Percentiles rank a stretch among this genome's conserved stretches.
Conservation (phyloP, 2,113 vertebrate species). For the Pituophis catenifer region DNA sequence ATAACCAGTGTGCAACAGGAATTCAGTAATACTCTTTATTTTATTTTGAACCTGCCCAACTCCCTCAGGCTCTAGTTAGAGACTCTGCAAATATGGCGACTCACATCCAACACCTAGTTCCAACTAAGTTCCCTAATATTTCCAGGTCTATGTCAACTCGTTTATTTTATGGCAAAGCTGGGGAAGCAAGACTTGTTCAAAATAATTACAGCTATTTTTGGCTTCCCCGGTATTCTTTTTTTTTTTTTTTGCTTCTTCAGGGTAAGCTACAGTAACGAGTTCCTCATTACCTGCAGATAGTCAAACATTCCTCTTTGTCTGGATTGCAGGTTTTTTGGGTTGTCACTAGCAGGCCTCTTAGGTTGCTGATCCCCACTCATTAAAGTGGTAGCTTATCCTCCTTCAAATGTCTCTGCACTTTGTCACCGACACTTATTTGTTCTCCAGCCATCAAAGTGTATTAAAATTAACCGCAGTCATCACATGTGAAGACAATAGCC, state of each 20-base stretch:
- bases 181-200: neutral
- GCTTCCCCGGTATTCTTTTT: neutral
- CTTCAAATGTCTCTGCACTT: constrained; percentile 74
- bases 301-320: constrained; percentile 45
- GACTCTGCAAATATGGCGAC: neutral
- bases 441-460: constrained; percentile 84
- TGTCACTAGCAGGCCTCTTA: constrained; percentile 61
- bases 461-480: constrained; percentile 84
- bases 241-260: constrained; percentile 11
- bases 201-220: neutral
- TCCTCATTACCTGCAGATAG: constrained; percentile 13
- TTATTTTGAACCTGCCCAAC: neutral
- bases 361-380: constrained; percentile 83
- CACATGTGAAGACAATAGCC: constrained; percentile 70
- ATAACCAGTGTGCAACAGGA: neutral
- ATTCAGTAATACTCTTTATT: neutral
- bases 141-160: neutral
- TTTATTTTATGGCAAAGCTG: constrained; percentile 28
- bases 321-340: constrained; percentile 61
- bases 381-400: constrained; percentile 79
- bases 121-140: neutral
- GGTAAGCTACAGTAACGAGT: neutral
- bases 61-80: neutral
- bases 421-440: constrained; percentile 87
- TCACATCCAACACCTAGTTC: neutral